Evolutionary conservation across 2,888 invertebrate genomes (phyloP), one percentile per base, ranked within the genome.

Genomic region (Lepidochitona cinerea): DNA sequence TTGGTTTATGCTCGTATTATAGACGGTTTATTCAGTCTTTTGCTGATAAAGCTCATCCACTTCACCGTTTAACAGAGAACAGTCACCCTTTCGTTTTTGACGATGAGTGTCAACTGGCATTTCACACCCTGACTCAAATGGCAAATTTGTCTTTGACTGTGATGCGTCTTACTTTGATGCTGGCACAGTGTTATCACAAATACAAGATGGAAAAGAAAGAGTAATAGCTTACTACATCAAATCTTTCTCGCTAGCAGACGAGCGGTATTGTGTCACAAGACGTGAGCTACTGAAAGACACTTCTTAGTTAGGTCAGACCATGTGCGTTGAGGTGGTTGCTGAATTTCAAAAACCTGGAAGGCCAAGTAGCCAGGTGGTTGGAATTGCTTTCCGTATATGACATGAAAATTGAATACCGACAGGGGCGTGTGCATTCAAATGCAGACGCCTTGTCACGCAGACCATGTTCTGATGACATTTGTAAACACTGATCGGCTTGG

Each of bases 311-410:
- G 73, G 6, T 75, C 73, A 14, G 79, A 80, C 69, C 77, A 81
- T 73, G 75, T 26, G 71, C 80, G n/a, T 67, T 80, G 23, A 35
- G 49, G 1, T 77, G 77, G 78, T 69, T 81, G 12, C 52, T 68
- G n/a, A 69, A 54, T 37, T 68, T 75, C 41, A 73, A 75, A 36
- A 65, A 74, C 32, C 72, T 77, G 18, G 70, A 70, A 23, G 75
- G 79, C 23, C 75, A 74, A 69, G 37, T 75, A 6, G 75, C 79
- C 29, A 35, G 78, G 37, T 77, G 75, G 79, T 69, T 77, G n/a
- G 74, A 75, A 54, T 32, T 49, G 6, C 67, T 78, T 35, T 54
- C 71, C 9, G 37, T 64, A 14, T 77, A 74, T 70, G 35, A 75
- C 23, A 67, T 77, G 32, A 65, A 54, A 23, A 72, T 75, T 32